phyloP scores from a whole-genome alignment of 1,140 invertebrate species.

The Akabosia matsudoensis region DNA sequence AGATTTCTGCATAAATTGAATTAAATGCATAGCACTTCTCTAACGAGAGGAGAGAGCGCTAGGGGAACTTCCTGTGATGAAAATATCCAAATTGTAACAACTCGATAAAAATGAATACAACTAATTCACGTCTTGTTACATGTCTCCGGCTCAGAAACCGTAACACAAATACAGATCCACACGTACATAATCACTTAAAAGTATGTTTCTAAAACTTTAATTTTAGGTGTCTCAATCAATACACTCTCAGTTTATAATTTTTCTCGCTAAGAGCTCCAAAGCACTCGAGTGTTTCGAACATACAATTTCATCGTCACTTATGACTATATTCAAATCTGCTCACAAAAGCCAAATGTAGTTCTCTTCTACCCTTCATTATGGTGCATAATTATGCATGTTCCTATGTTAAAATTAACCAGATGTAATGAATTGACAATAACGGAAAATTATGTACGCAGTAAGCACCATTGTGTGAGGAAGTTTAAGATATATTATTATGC shows the following conservation, averaged over 20 bases:
- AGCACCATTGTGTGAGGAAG: no score
- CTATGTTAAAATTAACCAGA: not conserved
- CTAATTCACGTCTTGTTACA: no score
- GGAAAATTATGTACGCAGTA: not conserved
- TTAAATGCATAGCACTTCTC: not conserved
- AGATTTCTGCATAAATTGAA: not conserved
- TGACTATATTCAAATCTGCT: no score
- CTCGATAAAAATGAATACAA: not conserved
- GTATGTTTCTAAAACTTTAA: not conserved
- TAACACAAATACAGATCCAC: not conserved
- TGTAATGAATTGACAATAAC: not conserved
- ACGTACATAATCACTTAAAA: not conserved
- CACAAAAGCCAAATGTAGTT: no score
- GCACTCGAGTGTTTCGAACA: no score
- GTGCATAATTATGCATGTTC: not conserved
- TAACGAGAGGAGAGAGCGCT: not conserved
- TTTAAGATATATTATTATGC: no score
- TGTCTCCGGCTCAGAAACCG: constrained; percentile 3
- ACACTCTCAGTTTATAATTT: not conserved
- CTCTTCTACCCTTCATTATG: not conserved
- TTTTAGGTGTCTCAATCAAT: not conserved
- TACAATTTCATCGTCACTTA: no score
- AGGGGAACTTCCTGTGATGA: constrained; percentile 17
- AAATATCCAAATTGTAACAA: not conserved
- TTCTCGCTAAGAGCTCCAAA: no score